Evolutionary conservation across 2,113 vertebrate species (phyloP).

Genomic region (Psammodynastes pulverulentus): DNA sequence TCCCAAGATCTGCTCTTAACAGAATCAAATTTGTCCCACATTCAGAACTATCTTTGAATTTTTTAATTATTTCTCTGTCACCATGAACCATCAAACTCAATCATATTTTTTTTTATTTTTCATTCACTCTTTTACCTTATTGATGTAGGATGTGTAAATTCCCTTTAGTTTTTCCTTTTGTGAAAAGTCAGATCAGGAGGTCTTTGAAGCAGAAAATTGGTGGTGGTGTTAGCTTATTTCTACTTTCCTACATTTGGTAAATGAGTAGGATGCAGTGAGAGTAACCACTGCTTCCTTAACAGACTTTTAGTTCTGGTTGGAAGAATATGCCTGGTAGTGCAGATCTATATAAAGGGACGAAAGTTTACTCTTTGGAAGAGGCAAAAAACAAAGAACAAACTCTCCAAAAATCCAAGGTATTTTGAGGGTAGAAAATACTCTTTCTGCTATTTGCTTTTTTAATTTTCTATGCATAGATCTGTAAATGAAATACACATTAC

Average conservation of each 20-base stretch:
- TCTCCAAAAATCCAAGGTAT: background rate
- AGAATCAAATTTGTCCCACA: background rate
- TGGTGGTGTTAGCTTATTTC: background rate
- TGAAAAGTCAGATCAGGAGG: background rate
- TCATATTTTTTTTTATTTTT: no score
- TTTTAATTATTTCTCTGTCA: background rate
- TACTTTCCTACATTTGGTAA: background rate
- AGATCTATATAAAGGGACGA: background rate
- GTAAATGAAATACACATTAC: background rate
- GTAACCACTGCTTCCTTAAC: background rate
- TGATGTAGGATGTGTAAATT: background rate
- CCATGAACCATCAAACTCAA: background rate
- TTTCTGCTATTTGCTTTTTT: background rate
- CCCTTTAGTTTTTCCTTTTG: background rate
- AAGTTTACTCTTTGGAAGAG: background rate
- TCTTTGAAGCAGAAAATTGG: background rate
- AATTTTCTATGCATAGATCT: background rate
- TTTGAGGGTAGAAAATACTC: background rate
- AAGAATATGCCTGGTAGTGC: background rate
- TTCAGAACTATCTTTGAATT: background rate
- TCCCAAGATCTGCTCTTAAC: background rate
- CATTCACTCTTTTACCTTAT: background rate
- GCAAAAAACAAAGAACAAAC: background rate
- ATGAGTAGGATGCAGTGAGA: background rate
- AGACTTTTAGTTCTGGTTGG: background rate